Evolutionary conservation across 2,888 invertebrate genomes (phyloP).

Genomic region (Dorcus parallelipipedus): DNA sequence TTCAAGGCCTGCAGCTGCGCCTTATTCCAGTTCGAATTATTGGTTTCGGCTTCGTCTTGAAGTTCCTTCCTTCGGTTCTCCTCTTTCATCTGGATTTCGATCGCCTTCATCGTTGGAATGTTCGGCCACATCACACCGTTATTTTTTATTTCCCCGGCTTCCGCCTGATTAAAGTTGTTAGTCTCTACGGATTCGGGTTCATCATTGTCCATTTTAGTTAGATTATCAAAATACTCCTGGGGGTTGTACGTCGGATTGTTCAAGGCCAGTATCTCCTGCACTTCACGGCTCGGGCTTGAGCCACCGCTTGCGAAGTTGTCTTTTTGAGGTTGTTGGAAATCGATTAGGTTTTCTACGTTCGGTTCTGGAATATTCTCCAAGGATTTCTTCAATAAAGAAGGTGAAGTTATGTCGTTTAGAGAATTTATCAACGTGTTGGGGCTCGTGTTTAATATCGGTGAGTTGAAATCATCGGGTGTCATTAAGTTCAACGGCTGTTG

Average conservation of each 20-base stretch:
- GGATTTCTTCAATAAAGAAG: conserved; percentile 21
- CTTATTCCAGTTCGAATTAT: conserved; percentile 24
- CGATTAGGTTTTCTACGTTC: conserved; percentile 37
- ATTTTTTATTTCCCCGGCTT: conserved; percentile 30
- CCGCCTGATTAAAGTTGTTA: conserved; percentile 28
- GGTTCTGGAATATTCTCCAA: conserved; percentile 11
- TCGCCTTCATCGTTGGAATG: conserved; percentile 45
- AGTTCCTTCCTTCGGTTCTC: conserved; percentile 23
- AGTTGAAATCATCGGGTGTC: conserved; percentile 84
- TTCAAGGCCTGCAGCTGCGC: conserved; percentile 38
- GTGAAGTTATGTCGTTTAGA: conserved; percentile 22
- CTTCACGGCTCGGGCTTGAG: conserved; percentile 86
- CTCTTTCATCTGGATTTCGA: conserved; percentile 38
- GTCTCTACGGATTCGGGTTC: conserved; percentile 17
- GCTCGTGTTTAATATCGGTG: conserved; percentile 41
- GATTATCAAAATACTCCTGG: conserved; percentile 43
- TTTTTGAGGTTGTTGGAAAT: conserved; percentile 32
- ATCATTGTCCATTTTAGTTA: conserved; percentile 31
- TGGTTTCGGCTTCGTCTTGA: conserved; percentile 7
- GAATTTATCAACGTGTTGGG: conserved; percentile 24
- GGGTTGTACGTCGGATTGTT: conserved; percentile 47
- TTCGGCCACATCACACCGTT: conserved; percentile 47
- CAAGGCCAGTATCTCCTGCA: conserved; percentile 79
- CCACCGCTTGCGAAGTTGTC: conserved; percentile 70
- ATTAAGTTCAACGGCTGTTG: conserved; percentile 63